Evolutionary conservation across 2,888 invertebrate species (phyloP), one percentile per base, ranked within the genome.

Genomic region (Tetanocera ferruginea): DNA sequence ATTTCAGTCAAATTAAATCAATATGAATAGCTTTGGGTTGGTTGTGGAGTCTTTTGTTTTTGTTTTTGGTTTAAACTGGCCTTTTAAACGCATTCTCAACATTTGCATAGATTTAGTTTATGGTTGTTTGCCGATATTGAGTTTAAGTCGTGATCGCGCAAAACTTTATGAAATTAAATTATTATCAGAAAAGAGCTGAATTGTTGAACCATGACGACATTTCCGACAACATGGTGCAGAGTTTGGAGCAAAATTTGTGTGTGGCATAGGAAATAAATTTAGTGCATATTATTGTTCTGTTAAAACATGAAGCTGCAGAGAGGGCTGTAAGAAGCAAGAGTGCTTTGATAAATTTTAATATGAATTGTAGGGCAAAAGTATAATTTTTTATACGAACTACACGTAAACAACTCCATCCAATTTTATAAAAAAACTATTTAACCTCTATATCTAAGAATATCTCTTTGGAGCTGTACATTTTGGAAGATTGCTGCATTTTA

Each of bases 121-220:
- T 34, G 17, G 43, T 34, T 11, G 14, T 11, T 43, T 31, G 3
- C 25, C 23, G 11, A 25, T 23, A 49, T 49, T 25, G 2, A 25
- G 11, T 51, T 69, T 25, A 60, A 57, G 43, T 43, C 60, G 60
- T 43, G 72, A 52, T 71, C 55, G 52, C 55, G 34, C 31, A 71
- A 60, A 57, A 37, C 4, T 60, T 43, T 73, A 37, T 60, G 60
- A 60, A 57, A 71, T 71, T 23, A 60, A 73, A 73, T 49, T 67
- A 67, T 67, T 67, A 67, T 67, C 67, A 43, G 67, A 23, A 34
- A 14, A 23, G 28, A 25, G 70, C n/a, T n/a, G 25, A 70, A 2
- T 70, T 52, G 8, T 3, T 70, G 70, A 51, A 52, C 70, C 70
- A 52, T 70, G 70, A 70, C 70, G 52, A 70, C 70, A 62, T 62